These are phyloP conservation scores for Chelonoidis abingdonii DNA, from an alignment of 2,113 vertebrate species.

Conservation along the genomic window DNA sequence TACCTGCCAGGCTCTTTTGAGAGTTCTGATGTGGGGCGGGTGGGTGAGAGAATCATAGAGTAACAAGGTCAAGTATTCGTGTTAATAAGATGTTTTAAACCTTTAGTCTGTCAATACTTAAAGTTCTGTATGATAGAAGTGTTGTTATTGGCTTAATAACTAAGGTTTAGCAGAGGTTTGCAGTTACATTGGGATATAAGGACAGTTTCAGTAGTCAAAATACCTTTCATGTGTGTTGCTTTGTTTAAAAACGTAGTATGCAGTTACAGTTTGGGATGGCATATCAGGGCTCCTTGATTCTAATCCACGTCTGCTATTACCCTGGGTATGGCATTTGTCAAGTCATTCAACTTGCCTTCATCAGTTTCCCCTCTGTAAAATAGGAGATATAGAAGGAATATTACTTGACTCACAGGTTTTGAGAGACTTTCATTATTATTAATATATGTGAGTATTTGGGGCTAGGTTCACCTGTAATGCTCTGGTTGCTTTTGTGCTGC, in stretches of 20 bases:
- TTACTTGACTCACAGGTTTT: background rate
- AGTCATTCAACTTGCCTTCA: background rate
- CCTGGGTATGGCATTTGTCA: background rate
- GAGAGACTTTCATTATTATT: background rate
- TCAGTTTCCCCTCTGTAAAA: background rate
- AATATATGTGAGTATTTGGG: background rate
- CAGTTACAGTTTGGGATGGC: background rate
- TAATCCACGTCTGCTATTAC: background rate
- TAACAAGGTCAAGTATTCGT: constrained; percentile 41
- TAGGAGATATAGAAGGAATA: background rate
- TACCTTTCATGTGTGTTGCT: background rate
- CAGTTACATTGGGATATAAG: background rate
- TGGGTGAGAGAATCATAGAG: background rate
- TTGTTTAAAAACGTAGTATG: background rate
- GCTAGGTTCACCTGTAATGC: background rate
- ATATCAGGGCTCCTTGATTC: rapidly evolving
- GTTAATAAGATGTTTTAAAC: background rate
- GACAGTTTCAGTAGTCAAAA: background rate
- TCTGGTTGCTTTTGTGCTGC: background rate
- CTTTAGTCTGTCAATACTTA: background rate
- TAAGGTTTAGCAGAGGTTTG: background rate
- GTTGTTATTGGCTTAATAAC: background rate
- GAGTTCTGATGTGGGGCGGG: constrained; percentile 25
- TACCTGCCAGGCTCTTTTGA: constrained; percentile 82
- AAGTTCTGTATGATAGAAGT: background rate